phyloP scores from a whole-genome alignment of 2,113 vertebrate genomes.

The Bolborhynchus lineola region DNA sequence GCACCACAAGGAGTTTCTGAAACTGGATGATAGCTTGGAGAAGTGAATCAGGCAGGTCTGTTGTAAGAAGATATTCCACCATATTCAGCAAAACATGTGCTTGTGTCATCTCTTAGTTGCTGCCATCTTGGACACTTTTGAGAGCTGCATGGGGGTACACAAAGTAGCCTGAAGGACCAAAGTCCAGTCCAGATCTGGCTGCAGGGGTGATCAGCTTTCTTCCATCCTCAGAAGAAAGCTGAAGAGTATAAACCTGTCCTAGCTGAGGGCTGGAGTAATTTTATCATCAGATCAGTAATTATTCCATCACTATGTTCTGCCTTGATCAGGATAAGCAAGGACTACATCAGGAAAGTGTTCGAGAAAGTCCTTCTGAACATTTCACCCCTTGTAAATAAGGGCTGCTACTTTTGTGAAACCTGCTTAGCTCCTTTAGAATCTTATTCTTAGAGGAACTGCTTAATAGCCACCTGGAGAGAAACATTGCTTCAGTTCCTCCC shows the following conservation, averaged over 20 bases:
- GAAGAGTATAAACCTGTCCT: neutral
- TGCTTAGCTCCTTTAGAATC: neutral
- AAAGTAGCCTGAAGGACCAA: neutral
- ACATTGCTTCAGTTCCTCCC: neutral
- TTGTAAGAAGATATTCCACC: neutral
- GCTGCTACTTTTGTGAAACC: neutral
- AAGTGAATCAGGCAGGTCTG: neutral
- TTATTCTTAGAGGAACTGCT: neutral
- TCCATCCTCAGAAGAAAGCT: neutral
- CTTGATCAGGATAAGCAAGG: neutral
- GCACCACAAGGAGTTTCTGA: neutral
- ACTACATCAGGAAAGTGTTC: neutral
- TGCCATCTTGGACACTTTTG: neutral
- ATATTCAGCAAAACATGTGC: accelerated
- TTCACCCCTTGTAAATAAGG: neutral
- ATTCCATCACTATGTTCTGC: neutral
- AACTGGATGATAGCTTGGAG: neutral
- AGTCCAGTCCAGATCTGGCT: neutral
- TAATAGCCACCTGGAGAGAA: neutral
- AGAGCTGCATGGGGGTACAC: neutral
- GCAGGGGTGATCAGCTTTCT: neutral
- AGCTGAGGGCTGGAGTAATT: neutral
- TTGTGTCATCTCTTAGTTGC: neutral
- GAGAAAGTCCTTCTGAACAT: neutral
- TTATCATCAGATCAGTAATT: neutral